Evolutionary conservation across 1,140 invertebrate genomes (phyloP), one percentile per base, ranked within the genome.

Genomic region (Acromyrmex echinatior): DNA sequence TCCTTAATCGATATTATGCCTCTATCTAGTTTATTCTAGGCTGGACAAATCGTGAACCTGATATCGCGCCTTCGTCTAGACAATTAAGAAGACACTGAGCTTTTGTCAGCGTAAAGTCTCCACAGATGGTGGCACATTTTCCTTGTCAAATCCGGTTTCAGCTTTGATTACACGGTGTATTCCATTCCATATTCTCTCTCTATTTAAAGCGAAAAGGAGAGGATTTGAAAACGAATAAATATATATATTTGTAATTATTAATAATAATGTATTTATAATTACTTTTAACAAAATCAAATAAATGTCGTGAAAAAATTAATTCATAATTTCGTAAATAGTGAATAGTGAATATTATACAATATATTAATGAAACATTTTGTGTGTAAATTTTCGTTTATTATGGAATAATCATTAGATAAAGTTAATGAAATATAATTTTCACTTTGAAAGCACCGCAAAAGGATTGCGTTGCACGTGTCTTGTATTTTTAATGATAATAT

Each of bases 61-160:
- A 66, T 87, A 89, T 89, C 89, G 68, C 58, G 74, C 39, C 84
- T 88, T 89, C 51, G 80, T 82, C 62, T 45, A 56, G 39, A 62
- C 87, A 77, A 91, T 92, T 91, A 90, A 87, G 76, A 90, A 86
- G 86, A 86, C 73, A 56, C 60, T 60, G 56, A 28, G 86, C 65
- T 80, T 86, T 82, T 68, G 74, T 49, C 78, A 79, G 89, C 58
- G 77, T 88, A 79, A 80, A 73, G 71, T 88, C 74, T 49, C 39
- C 14, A 45, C 65, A 25, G 25, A 25, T 25, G 51, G 35, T 60
- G 87, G 81, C 85, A 88, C 63, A 86, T 80, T 92, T 90, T 84
- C 28, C 28, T 77, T 76, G 51, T 76, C 86, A 88, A 87, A 92
- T 90, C 87, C 86, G 86, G 86, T 91, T 91, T 85, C 39, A 81